A percentile compares a stretch with the other conserved stretches of the same genome.
Conservation (phyloP, 2,888 invertebrate species). For the Cepaea hortensis region DNA sequence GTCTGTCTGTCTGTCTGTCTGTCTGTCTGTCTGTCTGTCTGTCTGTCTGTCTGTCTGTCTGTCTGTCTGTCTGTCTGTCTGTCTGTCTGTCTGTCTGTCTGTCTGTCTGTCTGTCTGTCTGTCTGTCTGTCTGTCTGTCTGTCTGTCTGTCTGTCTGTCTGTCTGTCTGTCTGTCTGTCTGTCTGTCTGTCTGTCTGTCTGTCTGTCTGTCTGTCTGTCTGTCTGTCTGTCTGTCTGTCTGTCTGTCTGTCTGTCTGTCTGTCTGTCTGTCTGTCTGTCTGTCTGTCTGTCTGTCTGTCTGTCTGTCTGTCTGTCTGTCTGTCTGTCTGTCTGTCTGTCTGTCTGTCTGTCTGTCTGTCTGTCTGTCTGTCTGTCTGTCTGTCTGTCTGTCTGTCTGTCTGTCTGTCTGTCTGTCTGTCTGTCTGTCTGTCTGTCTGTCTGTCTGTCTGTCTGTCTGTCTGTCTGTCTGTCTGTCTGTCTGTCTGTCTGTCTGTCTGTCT, state of each 20-base stretch:
- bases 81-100: constrained; percentile 35
- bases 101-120: constrained; percentile 7
- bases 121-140: constrained; percentile 26
- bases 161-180: constrained; percentile 34
- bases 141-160: constrained; percentile 18
- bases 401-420: too few species aligned
- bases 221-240: constrained; percentile 30
- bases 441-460: too few species aligned
- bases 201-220: constrained; percentile 37
- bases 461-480: too few species aligned
- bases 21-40: constrained; percentile 33
- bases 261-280: too few species aligned
- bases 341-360: too few species aligned
- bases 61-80: constrained; percentile 23
- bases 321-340: too few species aligned
- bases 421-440: too few species aligned
- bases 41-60: constrained; percentile 28
- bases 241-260: background rate
- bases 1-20: constrained; percentile 29
- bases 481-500: too few species aligned
- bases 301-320: too few species aligned
- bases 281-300: too few species aligned
- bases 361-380: too few species aligned
- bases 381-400: too few species aligned
- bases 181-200: constrained; percentile 30